Evolutionary conservation across 2,888 invertebrate species (phyloP).

Genomic region (Tanypteryx hageni): DNA sequence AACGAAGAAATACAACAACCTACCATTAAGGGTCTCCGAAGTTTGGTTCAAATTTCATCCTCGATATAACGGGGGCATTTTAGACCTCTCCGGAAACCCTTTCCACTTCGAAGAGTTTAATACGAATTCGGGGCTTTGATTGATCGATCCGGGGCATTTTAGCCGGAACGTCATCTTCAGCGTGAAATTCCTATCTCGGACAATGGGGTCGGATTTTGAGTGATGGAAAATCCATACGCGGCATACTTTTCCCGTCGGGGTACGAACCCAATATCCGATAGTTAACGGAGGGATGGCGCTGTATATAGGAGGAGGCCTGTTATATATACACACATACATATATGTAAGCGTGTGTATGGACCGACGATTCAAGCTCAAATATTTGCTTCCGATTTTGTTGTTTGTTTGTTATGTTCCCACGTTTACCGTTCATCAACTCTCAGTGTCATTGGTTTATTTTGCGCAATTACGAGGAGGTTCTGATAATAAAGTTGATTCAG

Average conservation of each 20-base stretch:
- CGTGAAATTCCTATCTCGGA: background rate
- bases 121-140: background rate
- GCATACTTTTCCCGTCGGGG: background rate
- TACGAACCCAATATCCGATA: background rate
- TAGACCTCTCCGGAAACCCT: background rate
- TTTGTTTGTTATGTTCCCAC: background rate
- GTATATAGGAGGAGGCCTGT: no score
- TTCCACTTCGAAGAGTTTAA: constrained; percentile 28
- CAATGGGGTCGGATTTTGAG: background rate
- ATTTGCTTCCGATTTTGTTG: no score
- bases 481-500: background rate
- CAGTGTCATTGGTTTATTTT: background rate
- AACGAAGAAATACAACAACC: background rate
- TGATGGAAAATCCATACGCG: constrained; percentile 8
- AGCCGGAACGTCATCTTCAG: constrained; percentile 20
- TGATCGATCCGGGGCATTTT: constrained; percentile 16
- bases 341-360: no score
- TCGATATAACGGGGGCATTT: background rate
- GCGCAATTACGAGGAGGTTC: background rate
- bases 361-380: no score
- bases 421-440: background rate
- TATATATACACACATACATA: no score
- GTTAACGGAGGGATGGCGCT: no score
- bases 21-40: background rate
- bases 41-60: constrained; percentile 4